Conservation (phyloP, 2,797 vertebrate species). For the Tragelaphus eurycerus region DNA sequence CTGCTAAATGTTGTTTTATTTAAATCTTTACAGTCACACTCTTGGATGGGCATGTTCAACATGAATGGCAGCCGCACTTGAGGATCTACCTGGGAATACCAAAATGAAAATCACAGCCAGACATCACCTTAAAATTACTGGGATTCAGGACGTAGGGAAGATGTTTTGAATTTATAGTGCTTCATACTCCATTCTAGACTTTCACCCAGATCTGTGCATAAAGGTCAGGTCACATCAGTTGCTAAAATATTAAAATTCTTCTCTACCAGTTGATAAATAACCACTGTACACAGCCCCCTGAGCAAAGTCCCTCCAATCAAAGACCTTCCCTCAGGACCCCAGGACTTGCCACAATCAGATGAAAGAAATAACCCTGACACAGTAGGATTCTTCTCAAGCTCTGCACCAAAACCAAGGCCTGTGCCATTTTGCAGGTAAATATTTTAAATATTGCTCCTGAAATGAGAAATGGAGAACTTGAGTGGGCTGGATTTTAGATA, state of each 20-base stretch:
- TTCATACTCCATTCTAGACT: neutral
- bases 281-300: neutral
- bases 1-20: slow-evolving; percentile 35
- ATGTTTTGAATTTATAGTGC: neutral
- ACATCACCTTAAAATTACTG: neutral
- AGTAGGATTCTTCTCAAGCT: neutral
- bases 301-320: neutral
- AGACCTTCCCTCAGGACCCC: neutral
- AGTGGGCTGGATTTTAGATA: neutral
- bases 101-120: neutral
- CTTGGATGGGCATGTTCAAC: neutral
- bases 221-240: neutral
- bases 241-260: neutral
- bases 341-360: neutral
- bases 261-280: neutral
- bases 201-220: neutral
- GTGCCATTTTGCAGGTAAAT: neutral
- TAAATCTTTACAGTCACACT: neutral
- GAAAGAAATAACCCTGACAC: neutral
- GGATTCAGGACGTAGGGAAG: neutral
- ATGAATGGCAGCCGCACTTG: neutral
- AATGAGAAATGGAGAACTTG: neutral
- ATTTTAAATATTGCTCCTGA: neutral
- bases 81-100: neutral
- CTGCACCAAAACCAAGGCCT: neutral